A percentile compares a stretch with the other conserved stretches of the same genome.
These are phyloP conservation scores for Endomychus coccineus DNA, from an alignment of 2,888 invertebrate species.

Conservation along the genomic window DNA sequence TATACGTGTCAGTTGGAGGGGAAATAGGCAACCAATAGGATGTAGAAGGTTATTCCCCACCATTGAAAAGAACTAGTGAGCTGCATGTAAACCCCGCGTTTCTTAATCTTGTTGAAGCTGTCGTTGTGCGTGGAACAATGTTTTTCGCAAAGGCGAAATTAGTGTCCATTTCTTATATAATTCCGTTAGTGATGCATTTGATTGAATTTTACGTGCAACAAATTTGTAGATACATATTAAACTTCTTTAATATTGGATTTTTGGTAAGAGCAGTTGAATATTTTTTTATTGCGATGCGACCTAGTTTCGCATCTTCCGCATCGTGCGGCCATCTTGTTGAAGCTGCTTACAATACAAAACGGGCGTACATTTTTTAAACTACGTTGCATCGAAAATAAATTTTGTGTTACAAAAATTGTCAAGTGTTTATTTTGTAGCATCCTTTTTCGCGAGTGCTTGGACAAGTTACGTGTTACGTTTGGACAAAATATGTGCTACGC, in stretches of 20 bases:
- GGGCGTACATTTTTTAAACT: too few relatives aligned
- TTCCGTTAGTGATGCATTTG: too few relatives aligned
- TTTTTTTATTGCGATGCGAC: slow-evolving; percentile 33
- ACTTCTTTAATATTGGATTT: neutral
- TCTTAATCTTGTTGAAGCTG: slow-evolving; percentile 39
- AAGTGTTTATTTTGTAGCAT: too few relatives aligned
- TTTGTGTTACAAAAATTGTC: too few relatives aligned
- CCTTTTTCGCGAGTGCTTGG: too few relatives aligned
- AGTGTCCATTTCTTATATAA: too few relatives aligned
- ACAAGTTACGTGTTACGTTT: too few relatives aligned
- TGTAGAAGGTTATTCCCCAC: slow-evolving; percentile 22
- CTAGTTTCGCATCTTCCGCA: slow-evolving; percentile 48
- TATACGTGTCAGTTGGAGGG: slow-evolving; percentile 23
- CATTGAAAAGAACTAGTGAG: slow-evolving; percentile 25
- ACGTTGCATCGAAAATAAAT: slow-evolving; percentile 12
- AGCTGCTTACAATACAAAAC: too few relatives aligned
- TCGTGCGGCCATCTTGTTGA: slow-evolving; percentile 43
- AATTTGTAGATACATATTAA: too few relatives aligned
- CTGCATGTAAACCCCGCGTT: slow-evolving; percentile 25
- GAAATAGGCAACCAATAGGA: slow-evolving; percentile 27
- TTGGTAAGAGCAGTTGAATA: too few relatives aligned
- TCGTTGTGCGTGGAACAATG: slow-evolving; percentile 45
- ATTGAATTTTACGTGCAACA: too few relatives aligned
- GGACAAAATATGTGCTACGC: too few relatives aligned
- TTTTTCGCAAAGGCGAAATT: slow-evolving; percentile 9